Base-by-base conservation (phyloP, 2,888 invertebrate species). In the Ochropleura leucogaster region DNA sequence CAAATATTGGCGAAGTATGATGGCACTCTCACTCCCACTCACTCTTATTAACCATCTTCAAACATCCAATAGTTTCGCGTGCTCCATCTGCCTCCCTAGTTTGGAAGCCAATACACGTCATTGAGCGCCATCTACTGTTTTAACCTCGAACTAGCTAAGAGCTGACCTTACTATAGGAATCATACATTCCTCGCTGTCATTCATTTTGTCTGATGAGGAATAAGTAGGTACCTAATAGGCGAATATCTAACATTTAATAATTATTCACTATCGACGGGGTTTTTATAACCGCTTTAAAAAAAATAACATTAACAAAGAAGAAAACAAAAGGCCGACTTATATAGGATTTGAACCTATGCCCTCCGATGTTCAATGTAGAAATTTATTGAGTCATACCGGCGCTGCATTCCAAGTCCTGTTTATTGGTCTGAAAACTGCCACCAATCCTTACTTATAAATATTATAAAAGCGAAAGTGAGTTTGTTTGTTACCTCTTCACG, bases 41-140 rank as follows among this genome's bases (percentile, higher is more conserved):
- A n/a, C n/a, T 30, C 30, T 30, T 30, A 30, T 2, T 30, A 30
- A 12, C 20, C 12, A 55, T 55, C 5, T n/a, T 55, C 14, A 30
- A 14, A 55, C 55, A 53, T 12, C 7, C 7, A 57, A 30, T 16
- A 14, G 14, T 30, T 14, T 57, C 30, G 30, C 30, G 14, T 57
- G 57, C 12, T 57, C 30, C 57, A 57, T 30, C 30, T 57, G 8
- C 7, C 14, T 4, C 6, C 4, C 6, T 30, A 30, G 57, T 30
- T 30, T 7, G 30, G 14, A 57, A 57, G 16, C 30, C 4, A 30
- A 14, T 14, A 30, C 16, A 0, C 57, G 57, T 16, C 57, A 59
- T 0, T 59, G 30, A 16, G 30, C 72, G 74, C 44, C 72, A 72
- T 72, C 74, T 72, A 51, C 30, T 60, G 30, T 60, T 60, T 74